Evolutionary conservation across 2,797 vertebrate species (phyloP).

Genomic region (Amblyopsis hoosieri): DNA sequence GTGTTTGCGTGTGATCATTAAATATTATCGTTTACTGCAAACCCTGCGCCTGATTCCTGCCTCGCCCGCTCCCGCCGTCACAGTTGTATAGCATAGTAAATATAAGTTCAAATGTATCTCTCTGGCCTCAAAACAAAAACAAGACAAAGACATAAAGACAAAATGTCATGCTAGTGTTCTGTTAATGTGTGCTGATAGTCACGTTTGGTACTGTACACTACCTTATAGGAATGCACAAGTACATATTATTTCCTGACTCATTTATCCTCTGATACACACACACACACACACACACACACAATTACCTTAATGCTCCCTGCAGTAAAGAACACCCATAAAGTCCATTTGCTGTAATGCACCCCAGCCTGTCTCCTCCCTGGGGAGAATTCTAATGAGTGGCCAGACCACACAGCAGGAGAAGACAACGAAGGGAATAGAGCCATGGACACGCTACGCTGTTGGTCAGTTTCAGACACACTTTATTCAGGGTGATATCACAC

Average conservation of each 20-base stretch:
- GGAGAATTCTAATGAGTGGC: slow-evolving; percentile 76
- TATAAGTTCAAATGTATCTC: background rate
- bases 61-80: no score
- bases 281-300: slow-evolving; percentile 47
- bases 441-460: slow-evolving; percentile 10
- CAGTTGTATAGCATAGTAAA: no score
- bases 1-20: no score
- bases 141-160: background rate
- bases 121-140: background rate
- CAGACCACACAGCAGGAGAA: slow-evolving; percentile 45
- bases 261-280: slow-evolving; percentile 29
- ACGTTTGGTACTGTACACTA: background rate
- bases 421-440: slow-evolving; percentile 58
- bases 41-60: no score
- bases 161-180: background rate
- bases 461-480: no score
- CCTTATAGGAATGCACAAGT: slow-evolving; percentile 12
- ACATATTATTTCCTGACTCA: slow-evolving; percentile 36
- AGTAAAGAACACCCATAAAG: slow-evolving; percentile 77
- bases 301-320: slow-evolving; percentile 80
- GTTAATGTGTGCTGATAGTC: slow-evolving; percentile 1
- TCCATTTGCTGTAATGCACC: slow-evolving; percentile 78
- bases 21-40: no score
- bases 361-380: slow-evolving; percentile 55
- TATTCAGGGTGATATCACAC: no score